phyloP scores from a whole-genome alignment of 2,113 vertebrate genomes.

The Vanacampus margaritifer region DNA sequence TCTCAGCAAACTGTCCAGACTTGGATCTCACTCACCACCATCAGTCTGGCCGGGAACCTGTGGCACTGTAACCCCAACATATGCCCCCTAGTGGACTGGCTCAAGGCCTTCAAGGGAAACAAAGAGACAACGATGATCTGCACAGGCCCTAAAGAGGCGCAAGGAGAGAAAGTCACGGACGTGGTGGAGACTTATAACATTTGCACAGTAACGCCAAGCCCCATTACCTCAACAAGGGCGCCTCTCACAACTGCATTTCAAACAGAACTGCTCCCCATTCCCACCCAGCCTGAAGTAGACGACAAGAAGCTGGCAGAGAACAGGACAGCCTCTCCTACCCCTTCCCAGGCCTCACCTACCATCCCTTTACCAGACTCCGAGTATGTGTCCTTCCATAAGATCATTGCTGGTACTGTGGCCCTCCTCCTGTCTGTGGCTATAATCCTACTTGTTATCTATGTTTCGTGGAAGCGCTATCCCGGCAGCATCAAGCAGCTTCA shows the following conservation, averaged over 20 bases:
- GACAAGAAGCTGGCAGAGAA: constrained; percentile 61
- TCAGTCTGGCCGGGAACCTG: constrained; percentile 91
- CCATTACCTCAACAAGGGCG: constrained; percentile 74
- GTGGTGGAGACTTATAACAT: constrained; percentile 87
- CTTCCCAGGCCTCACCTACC: constrained; percentile 71
- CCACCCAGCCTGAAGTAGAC: constrained; percentile 77
- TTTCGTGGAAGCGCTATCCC: constrained; percentile 95
- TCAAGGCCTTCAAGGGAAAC: constrained; percentile 93
- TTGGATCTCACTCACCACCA: constrained; percentile 93
- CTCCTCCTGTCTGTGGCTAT: constrained; percentile 92
- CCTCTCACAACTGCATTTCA: constrained; percentile 72
- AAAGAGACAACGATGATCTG: constrained; percentile 93
- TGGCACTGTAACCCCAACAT: constrained; percentile 94
- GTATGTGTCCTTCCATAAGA: constrained; percentile 95
- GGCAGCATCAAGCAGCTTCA: constrained; percentile 95
- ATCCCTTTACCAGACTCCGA: constrained; percentile 83
- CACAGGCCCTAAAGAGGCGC: constrained; percentile 88
- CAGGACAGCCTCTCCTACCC: constrained; percentile 63
- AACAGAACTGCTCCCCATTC: constrained; percentile 71
- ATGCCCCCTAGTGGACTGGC: constrained; percentile 89
- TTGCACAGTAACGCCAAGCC: constrained; percentile 79
- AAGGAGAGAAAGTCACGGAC: constrained; percentile 92
- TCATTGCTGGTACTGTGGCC: constrained; percentile 91
- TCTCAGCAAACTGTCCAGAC: constrained; percentile 88
- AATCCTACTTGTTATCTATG: constrained; percentile 94